Evolutionary conservation across 2,113 vertebrate genomes (phyloP).

Genomic region (Phodopus roborovskii): DNA sequence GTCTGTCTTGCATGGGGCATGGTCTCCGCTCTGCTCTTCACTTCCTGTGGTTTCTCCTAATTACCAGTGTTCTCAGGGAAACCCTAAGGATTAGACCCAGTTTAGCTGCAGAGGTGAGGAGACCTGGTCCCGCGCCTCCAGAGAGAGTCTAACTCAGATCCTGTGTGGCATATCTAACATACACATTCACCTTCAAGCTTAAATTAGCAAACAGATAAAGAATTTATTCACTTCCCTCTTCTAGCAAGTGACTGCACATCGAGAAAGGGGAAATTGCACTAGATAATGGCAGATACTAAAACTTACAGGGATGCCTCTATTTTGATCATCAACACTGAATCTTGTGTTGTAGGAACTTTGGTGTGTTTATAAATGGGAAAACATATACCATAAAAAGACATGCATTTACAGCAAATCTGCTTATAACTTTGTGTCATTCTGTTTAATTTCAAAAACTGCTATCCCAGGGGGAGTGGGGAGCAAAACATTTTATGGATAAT

Average conservation of each 20-base stretch:
- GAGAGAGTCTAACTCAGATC: neutral
- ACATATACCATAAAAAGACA: constrained; percentile 18
- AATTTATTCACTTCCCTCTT: neutral
- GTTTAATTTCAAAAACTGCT: constrained; percentile 71
- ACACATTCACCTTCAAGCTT: neutral
- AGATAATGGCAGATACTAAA: constrained; percentile 30
- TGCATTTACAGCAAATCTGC: constrained; percentile 52
- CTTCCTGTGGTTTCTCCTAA: neutral
- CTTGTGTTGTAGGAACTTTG: neutral
- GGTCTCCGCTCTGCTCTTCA: neutral
- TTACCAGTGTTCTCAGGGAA: neutral
- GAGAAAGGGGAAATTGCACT: neutral
- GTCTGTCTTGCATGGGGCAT: neutral
- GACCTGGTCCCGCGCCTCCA: neutral
- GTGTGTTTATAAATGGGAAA: constrained; percentile 11
- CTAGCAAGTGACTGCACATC: neutral
- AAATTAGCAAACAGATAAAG: neutral
- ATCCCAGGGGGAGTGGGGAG: constrained; percentile 31
- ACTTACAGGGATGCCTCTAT: constrained; percentile 17
- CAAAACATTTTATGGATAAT: constrained; percentile 68
- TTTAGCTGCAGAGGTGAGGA: neutral
- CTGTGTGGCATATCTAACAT: neutral
- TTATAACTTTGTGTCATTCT: constrained; percentile 32
- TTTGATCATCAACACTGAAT: constrained; percentile 57
- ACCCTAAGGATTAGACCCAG: neutral